Base-by-base conservation (phyloP, 2,888 invertebrate species). In the Drosophila sordidapex region DNA sequence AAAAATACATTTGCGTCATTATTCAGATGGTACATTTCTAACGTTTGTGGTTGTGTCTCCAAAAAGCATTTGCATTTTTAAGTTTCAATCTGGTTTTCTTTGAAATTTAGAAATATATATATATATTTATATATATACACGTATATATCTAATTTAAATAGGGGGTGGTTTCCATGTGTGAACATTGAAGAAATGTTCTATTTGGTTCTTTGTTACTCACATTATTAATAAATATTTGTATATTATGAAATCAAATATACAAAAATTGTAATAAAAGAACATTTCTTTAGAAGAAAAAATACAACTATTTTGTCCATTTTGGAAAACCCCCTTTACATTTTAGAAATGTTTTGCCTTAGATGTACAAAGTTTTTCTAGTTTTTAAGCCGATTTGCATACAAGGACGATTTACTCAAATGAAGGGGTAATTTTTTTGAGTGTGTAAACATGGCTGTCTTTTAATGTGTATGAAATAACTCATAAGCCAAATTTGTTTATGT, bases 401-500 rank as follows among this genome's bases (percentile, higher is more conserved):
- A n/a, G n/a, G 11, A 43, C n/a, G n/a, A 11, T n/a, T 43, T 43
- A 21, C 21, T 6, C 13, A 43, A 43, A 21, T 3, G 6, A 43
- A 13, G 13, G 11, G 6, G 6, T 21, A 3, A 2, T 38, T 21
- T 40, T 4, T 40, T n/a, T 33, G 35, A 18, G 15, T 29, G 51
- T 52, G 33, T 33, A 33, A 33, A 7, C 21, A 8, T 13, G 4
- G 1, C 10, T 43, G 21, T 21, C 11, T 21, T 21, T 21, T 46
- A 46, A 36, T 40, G 35, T 33, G 29, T 36, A n/a, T 25, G 27
- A n/a, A 36, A n/a, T 29, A 31, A 51, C 49, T 66, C 25, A 51
- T 46, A n/a, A 33, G 51, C 40, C 18, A 67, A 71, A 64, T 63
- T 59, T 77, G 66, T 79, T 77, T 57, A 66, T 70, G 49, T 75